Evolutionary conservation across 2,113 vertebrate species (phyloP).

Genomic region (cattle (Bos taurus)): DNA sequence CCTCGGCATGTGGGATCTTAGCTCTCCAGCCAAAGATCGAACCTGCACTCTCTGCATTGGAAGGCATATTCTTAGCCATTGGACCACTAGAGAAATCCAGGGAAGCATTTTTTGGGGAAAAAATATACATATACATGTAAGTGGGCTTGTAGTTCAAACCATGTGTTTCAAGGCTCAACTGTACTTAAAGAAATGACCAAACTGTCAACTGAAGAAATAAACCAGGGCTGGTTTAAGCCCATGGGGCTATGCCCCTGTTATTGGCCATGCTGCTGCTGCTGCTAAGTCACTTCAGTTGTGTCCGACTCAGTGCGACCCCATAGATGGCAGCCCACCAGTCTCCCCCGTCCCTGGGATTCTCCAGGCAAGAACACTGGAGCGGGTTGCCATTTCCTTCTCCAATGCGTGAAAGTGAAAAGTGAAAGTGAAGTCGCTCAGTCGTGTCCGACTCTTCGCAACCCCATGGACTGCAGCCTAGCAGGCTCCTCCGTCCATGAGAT

Average conservation of each 20-base stretch:
- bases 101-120: background rate
- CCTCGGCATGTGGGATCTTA: background rate
- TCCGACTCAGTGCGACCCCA: too few relatives aligned
- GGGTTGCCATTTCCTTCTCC: too few relatives aligned
- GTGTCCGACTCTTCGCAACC: too few relatives aligned
- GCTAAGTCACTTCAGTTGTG: too few relatives aligned
- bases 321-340: too few relatives aligned
- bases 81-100: background rate
- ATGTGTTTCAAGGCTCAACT: background rate
- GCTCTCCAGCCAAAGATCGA: background rate
- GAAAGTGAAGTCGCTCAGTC: too few relatives aligned
- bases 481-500: too few relatives aligned
- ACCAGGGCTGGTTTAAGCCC: background rate
- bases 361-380: too few relatives aligned
- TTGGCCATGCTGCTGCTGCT: background rate
- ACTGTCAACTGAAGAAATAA: background rate
- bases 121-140: background rate
- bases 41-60: background rate
- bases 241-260: background rate
- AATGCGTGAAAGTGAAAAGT: too few relatives aligned
- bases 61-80: background rate
- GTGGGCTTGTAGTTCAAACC: background rate
- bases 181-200: background rate
- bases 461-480: too few relatives aligned
- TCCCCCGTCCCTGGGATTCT: too few relatives aligned